These are phyloP conservation scores for Myotis findleyi DNA, from an alignment of 2,797 vertebrate species.

Conservation along the genomic window DNA sequence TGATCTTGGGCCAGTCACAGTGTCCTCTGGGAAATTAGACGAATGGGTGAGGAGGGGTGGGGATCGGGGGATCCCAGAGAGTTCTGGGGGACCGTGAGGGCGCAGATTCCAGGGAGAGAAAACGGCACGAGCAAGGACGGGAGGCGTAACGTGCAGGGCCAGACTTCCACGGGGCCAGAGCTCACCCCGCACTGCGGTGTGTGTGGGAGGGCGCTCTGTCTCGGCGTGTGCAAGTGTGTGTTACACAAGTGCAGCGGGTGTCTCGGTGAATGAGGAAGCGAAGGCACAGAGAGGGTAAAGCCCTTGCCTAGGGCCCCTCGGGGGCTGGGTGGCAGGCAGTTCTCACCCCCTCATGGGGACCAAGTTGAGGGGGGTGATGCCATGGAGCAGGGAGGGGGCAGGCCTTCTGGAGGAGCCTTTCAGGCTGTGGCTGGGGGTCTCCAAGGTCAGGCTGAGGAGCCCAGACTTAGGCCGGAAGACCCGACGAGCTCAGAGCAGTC, in stretches of 20 bases:
- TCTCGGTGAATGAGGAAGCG: neutral
- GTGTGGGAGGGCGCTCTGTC: neutral
- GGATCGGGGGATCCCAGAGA: neutral
- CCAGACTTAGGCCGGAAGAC: neutral
- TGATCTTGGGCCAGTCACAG: constrained; percentile 7
- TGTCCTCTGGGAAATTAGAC: neutral
- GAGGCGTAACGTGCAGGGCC: neutral
- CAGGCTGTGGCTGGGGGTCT: neutral
- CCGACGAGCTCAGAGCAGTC: neutral
- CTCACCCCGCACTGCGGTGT: accelerated
- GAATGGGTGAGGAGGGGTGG: neutral
- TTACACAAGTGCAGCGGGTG: neutral
- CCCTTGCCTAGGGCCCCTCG: neutral
- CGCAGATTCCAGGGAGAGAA: neutral
- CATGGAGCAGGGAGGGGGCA: too few relatives aligned
- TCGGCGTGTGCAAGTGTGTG: too few relatives aligned
- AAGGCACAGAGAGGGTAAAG: neutral
- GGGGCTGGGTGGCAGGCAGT: neutral
- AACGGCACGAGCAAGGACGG: neutral
- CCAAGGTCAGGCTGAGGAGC: neutral
- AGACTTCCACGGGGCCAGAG: accelerated
- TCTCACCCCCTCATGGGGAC: neutral
- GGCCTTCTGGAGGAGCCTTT: neutral
- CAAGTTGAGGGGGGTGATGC: neutral
- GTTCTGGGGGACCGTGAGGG: neutral